Conservation (phyloP, 1,140 invertebrate genomes). For the Glossosoma conforme region DNA sequence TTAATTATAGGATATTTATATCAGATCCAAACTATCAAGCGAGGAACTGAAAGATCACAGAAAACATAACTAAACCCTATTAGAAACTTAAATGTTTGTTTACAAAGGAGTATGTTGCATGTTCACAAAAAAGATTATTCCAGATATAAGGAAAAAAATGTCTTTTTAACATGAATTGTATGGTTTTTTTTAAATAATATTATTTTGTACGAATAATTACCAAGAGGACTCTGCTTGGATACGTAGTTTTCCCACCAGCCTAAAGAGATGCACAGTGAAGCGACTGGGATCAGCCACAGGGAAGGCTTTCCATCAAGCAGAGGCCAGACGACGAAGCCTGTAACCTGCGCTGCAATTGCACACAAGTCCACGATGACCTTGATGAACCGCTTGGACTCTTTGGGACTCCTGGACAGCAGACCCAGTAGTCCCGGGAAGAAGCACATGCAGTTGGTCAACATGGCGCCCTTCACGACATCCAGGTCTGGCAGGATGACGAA, state of each 20-base stretch:
- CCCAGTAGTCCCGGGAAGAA: slow-evolving; percentile 72
- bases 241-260: slow-evolving; percentile 98
- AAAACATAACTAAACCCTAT: no score
- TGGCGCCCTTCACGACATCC: slow-evolving; percentile 87
- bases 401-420: slow-evolving; percentile 70
- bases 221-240: slow-evolving; percentile 71
- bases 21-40: no score
- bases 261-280: slow-evolving; percentile 79
- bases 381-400: slow-evolving; percentile 72
- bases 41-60: no score
- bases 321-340: slow-evolving; percentile 87
- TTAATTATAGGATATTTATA: no score
- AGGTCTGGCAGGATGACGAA: slow-evolving; percentile 85
- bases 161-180: no score
- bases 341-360: slow-evolving; percentile 79
- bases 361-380: slow-evolving; percentile 78
- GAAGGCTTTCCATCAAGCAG: slow-evolving; percentile 64
- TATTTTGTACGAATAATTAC: slow-evolving; percentile 39
- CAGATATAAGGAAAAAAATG: no score
- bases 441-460: slow-evolving; percentile 91
- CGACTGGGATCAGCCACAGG: slow-evolving; percentile 79
- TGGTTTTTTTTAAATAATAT: no score
- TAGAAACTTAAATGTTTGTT: no score
- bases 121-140: no score
- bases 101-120: no score